A percentile compares a stretch with the other conserved stretches of the same genome.
These are phyloP conservation scores for Osmoderma eremita DNA, from an alignment of 2,888 invertebrate genomes.

Conservation along the genomic window DNA sequence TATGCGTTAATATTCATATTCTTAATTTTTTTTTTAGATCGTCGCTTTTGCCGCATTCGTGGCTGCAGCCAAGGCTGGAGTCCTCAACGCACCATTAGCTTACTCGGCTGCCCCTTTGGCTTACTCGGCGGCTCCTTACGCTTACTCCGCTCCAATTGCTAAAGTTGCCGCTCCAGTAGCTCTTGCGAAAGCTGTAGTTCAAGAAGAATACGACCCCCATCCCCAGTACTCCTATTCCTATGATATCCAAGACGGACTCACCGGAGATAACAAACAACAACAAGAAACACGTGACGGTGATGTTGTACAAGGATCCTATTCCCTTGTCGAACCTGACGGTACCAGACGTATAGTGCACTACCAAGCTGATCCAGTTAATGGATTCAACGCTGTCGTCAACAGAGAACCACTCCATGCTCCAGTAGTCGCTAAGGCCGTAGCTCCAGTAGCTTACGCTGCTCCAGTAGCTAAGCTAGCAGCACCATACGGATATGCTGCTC, in stretches of 20 bases:
- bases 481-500: constrained; percentile 45
- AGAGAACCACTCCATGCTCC: constrained; percentile 65
- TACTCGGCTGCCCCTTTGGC: constrained; percentile 42
- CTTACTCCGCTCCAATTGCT: constrained; percentile 52
- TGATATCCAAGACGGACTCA: constrained; percentile 66
- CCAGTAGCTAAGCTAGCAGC: constrained; percentile 51
- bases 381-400: constrained; percentile 72
- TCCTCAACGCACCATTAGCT: constrained; percentile 39
- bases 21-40: constrained; percentile 44
- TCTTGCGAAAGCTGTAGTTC: constrained; percentile 28
- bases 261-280: constrained; percentile 67
- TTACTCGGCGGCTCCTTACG: constrained; percentile 13
- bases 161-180: constrained; percentile 53
- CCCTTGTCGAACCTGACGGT: constrained; percentile 66
- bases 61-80: constrained; percentile 47
- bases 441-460: constrained; percentile 55
- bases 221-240: constrained; percentile 67
- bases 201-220: constrained; percentile 63
- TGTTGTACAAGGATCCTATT: constrained; percentile 66
- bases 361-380: constrained; percentile 69
- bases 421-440: constrained; percentile 58
- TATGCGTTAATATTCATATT: constrained; percentile 8
- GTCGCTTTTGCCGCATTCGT: constrained; percentile 49
- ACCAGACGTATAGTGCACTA: constrained; percentile 66
- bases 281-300: constrained; percentile 65